These are phyloP conservation scores for Drosophila neonasuta DNA, from an alignment of 2,888 invertebrate species.

Conservation along the genomic window DNA sequence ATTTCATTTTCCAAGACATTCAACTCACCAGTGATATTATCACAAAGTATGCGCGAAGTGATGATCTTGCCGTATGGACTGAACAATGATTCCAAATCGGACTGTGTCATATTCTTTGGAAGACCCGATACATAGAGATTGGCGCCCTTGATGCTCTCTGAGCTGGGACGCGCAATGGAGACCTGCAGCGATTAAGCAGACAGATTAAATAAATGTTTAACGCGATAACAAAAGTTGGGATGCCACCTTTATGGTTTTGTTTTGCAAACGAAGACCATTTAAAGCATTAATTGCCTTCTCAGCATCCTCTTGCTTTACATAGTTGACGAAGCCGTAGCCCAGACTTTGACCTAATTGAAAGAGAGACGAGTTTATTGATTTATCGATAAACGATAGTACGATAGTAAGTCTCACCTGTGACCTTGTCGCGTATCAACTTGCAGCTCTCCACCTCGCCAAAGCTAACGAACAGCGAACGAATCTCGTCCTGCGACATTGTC, in stretches of 20 bases:
- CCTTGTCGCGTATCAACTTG: slow-evolving; percentile 98
- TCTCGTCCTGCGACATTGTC: slow-evolving; percentile 96
- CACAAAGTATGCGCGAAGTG: slow-evolving; percentile 92
- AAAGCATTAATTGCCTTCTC: slow-evolving; percentile 99
- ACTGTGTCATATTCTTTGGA: slow-evolving; percentile 93
- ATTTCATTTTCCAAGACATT: background rate
- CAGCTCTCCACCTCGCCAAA: slow-evolving; percentile 98
- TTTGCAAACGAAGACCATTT: slow-evolving; percentile 98
- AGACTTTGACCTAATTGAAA: slow-evolving; percentile 92
- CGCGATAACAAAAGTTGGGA: background rate
- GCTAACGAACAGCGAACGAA: slow-evolving; percentile 95
- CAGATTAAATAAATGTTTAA: background rate
- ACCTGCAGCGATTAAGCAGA: slow-evolving; percentile 65
- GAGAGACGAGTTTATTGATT: background rate
- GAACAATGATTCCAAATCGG: slow-evolving; percentile 91
- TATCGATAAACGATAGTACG: background rate
- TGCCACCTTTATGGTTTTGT: slow-evolving; percentile 98
- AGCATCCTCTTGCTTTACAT: slow-evolving; percentile 98
- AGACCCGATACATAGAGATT: slow-evolving; percentile 96
- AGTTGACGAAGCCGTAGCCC: slow-evolving; percentile 99
- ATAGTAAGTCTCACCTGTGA: slow-evolving; percentile 87
- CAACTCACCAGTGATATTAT: slow-evolving; percentile 90
- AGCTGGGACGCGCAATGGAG: slow-evolving; percentile 95
- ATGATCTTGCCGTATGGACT: slow-evolving; percentile 91
- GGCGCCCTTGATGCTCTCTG: slow-evolving; percentile 96